Percentiles rank a stretch among this genome's conserved stretches.
Evolutionary conservation across 2,113 vertebrate species (phyloP).

Genomic region (Acrocephalus arundinaceus): DNA sequence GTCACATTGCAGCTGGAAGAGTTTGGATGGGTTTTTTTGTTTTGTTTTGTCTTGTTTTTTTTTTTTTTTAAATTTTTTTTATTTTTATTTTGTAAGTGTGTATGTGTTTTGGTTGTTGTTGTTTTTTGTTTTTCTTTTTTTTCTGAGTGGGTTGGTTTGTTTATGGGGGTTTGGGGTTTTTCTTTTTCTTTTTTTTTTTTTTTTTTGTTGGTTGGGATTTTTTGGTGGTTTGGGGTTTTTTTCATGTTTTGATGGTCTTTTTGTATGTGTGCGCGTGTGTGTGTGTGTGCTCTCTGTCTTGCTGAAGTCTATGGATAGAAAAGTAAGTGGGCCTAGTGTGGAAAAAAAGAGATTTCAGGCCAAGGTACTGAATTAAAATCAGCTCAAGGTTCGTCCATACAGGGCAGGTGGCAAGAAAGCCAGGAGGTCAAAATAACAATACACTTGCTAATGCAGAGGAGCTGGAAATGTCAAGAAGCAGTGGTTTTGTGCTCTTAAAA

Average conservation of each 20-base stretch:
- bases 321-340: neutral
- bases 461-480: neutral
- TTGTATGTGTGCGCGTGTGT: neutral
- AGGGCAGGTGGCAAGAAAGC: neutral
- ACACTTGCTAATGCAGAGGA: neutral
- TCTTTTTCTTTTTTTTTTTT: no score
- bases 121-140: neutral
- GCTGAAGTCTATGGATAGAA: neutral
- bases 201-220: no score
- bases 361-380: neutral
- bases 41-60: no score
- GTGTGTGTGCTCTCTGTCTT: neutral
- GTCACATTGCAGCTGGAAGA: no score
- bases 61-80: neutral
- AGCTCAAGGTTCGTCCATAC: rapidly evolving
- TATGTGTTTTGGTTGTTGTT: no score
- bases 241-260: neutral
- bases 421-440: neutral
- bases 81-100: no score
- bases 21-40: neutral
- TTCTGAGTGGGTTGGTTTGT: neutral
- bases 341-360: neutral
- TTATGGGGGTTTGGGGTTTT: no score
- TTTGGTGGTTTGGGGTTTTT: no score
- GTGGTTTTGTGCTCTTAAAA: neutral